Evolutionary conservation across 2,113 vertebrate genomes (phyloP).

Genomic region (Cynocephalus volans): DNA sequence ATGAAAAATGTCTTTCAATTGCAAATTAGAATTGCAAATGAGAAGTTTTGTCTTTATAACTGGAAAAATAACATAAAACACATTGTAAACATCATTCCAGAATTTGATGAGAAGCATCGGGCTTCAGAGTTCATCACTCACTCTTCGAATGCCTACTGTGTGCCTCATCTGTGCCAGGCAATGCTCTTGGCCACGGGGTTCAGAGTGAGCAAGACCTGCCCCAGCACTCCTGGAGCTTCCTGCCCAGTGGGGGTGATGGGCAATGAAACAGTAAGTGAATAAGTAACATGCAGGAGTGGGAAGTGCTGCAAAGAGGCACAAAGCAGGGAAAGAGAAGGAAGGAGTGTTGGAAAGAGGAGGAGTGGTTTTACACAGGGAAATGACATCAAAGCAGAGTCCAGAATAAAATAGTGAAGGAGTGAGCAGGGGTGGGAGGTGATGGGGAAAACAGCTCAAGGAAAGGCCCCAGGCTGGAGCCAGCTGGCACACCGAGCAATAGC

Average conservation of each 20-base stretch:
- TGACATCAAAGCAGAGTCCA: not conserved
- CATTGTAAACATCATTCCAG: not conserved
- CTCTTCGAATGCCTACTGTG: not conserved
- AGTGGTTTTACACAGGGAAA: not conserved
- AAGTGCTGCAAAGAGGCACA: not conserved
- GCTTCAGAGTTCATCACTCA: not conserved
- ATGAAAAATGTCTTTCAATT: slow-evolving; percentile 6
- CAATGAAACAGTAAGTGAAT: too few relatives aligned
- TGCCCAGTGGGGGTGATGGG: not conserved
- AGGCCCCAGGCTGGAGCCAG: not conserved
- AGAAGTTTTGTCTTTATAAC: not conserved
- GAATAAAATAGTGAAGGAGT: not conserved
- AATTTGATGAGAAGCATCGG: not conserved
- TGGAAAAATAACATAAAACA: not conserved
- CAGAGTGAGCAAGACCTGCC: not conserved
- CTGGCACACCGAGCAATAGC: not conserved
- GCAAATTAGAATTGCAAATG: slow-evolving; percentile 10
- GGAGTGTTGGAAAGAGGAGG: accelerated
- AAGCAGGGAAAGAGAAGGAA: not conserved
- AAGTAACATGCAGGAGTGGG: not conserved
- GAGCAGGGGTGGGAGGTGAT: not conserved
- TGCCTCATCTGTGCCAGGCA: not conserved
- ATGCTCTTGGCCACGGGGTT: not conserved
- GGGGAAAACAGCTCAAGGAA: not conserved
- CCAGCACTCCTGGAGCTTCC: not conserved